Percentiles rank a stretch among this genome's conserved stretches.
These are phyloP conservation scores for Lithobates pipiens DNA, from an alignment of 2,797 vertebrate species.

Conservation along the genomic window DNA sequence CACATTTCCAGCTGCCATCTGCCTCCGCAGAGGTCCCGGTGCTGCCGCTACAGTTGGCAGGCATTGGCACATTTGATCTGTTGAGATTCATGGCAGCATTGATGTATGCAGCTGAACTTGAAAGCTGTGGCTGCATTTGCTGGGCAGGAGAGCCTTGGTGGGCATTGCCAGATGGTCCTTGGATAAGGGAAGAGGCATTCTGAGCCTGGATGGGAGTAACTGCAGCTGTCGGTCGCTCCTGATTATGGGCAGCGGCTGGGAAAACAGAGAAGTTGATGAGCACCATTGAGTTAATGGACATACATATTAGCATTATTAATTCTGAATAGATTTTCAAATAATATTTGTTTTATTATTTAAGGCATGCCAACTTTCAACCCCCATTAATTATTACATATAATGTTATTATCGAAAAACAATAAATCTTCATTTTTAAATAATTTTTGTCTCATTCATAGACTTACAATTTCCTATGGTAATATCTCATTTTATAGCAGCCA, in stretches of 20 bases:
- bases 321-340: no score
- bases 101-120: conserved; percentile 70
- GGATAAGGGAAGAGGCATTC: conserved; percentile 78
- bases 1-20: conserved; percentile 76
- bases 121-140: conserved; percentile 76
- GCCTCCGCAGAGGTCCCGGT: conserved; percentile 82
- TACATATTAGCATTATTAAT: not conserved
- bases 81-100: conserved; percentile 69
- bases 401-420: not conserved
- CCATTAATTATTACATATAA: not conserved
- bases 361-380: not conserved
- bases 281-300: not conserved
- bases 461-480: no score
- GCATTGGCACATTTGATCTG: conserved; percentile 78
- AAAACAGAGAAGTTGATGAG: conserved; percentile 35
- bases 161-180: conserved; percentile 78
- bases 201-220: conserved; percentile 91
- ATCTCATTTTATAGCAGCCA: no score
- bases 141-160: conserved; percentile 76
- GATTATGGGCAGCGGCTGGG: conserved; percentile 86
- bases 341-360: not conserved
- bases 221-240: conserved; percentile 91
- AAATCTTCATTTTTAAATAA: no score
- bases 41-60: conserved; percentile 82
- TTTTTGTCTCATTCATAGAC: no score